Evolutionary conservation across 2,888 invertebrate species (phyloP), one percentile per base, ranked within the genome.

Genomic region (Celastrina argiolus): DNA sequence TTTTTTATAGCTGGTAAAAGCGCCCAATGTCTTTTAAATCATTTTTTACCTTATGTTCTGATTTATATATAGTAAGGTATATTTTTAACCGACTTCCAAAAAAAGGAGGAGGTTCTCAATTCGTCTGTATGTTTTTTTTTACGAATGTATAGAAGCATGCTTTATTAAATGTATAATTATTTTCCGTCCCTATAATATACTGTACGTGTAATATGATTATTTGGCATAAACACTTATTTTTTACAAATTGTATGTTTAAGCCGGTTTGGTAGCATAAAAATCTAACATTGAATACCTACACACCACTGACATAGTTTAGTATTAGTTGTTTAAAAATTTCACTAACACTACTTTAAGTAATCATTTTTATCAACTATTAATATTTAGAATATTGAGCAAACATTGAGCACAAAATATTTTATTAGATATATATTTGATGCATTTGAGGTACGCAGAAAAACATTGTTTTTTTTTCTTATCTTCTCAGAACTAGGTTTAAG

Each of bases 341-440:
- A 18, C 34, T 59, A 59, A 34, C 59, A 31, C 1, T 56, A 34
- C n/a, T 58, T 22, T 12, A 51, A 22, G n/a, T 51, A 51, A 12
- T 51, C 22, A 31, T 58, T 58, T 59, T 31, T 34, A 59, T 16
- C 8, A 31, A 28, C 5, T 26, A n/a, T 7, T n/a, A 45, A 2
- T 45, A 45, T 18, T 45, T 45, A 16, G 8, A 45, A 18, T 45
- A 45, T 28, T 7, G 31, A 58, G n/a, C 58, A 22, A 59, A 34
- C 18, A 58, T 31, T 59, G 34, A 18, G 59, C 59, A 34, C 59
- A 59, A 59, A 59, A 34, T 59, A 34, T 31, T 34, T 34, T 59
- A n/a, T 31, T n/a, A 14, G 14, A n/a, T 31, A 31, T 31, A 6
- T 58, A n/a, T 31, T 31, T 45, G 18, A 10, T 22, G 51, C 22